A percentile compares a stretch with the other conserved stretches of the same genome.
These are phyloP conservation scores for Epinephelus malabaricus DNA, from an alignment of 2,797 vertebrate genomes.

Conservation along the genomic window DNA sequence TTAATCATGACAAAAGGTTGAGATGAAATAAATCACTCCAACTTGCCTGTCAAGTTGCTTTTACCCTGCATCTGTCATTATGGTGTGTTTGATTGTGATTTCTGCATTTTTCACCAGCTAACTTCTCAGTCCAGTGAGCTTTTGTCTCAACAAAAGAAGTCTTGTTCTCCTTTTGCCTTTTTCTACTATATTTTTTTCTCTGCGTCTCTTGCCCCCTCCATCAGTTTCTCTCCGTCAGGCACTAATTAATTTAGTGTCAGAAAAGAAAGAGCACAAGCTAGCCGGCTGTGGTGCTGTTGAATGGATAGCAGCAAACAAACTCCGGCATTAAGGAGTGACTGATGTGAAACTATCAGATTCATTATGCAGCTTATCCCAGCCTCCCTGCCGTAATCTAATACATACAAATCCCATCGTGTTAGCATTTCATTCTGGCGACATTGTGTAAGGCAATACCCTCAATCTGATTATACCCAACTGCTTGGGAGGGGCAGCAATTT, in stretches of 20 bases:
- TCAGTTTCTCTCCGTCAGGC: slow-evolving; percentile 66
- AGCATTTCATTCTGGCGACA: slow-evolving; percentile 85
- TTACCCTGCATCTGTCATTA: slow-evolving; percentile 13
- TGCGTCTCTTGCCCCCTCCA: slow-evolving; percentile 18
- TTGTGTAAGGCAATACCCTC: slow-evolving; percentile 83
- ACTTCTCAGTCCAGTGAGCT: slow-evolving; percentile 28
- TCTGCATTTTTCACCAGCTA: slow-evolving; percentile 37
- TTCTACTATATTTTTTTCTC: slow-evolving; percentile 44
- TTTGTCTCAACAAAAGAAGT: slow-evolving; percentile 50
- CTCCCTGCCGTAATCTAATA: slow-evolving; percentile 84
- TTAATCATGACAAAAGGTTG: slow-evolving; percentile 53
- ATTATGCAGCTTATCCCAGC: slow-evolving; percentile 80
- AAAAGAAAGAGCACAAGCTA: slow-evolving; percentile 71
- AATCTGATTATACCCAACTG: slow-evolving; percentile 83
- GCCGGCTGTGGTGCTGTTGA: slow-evolving; percentile 60
- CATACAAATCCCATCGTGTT: slow-evolving; percentile 83
- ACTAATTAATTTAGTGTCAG: slow-evolving; percentile 81
- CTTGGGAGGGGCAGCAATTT: slow-evolving; percentile 74
- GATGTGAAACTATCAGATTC: slow-evolving; percentile 84
- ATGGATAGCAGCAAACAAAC: slow-evolving; percentile 79
- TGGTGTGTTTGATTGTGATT: slow-evolving; percentile 48
- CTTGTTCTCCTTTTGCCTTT: slow-evolving; percentile 60
- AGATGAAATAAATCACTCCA: slow-evolving; percentile 48
- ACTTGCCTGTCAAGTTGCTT: slow-evolving; percentile 24
- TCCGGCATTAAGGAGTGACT: slow-evolving; percentile 81